phyloP scores from a whole-genome alignment of 2,113 vertebrate species.

The Callospermophilus lateralis region DNA sequence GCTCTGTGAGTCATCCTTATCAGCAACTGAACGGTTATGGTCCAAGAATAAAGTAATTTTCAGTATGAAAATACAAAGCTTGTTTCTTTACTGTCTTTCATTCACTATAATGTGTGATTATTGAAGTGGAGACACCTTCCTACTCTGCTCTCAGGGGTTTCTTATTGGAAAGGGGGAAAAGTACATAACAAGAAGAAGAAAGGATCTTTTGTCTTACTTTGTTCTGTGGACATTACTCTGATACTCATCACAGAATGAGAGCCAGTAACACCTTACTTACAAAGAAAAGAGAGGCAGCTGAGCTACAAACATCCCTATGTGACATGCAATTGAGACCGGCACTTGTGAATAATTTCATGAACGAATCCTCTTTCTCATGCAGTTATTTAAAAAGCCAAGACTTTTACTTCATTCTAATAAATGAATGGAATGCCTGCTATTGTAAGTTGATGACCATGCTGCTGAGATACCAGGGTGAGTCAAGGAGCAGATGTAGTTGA shows the following conservation, averaged over 20 bases:
- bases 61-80: not conserved
- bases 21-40: not conserved
- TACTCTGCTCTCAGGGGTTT: not conserved
- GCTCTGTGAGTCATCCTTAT: not conserved
- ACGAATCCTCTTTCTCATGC: not conserved
- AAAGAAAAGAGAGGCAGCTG: not conserved
- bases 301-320: fast-evolving
- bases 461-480: not conserved
- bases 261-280: not conserved
- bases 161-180: not conserved
- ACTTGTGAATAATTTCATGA: not conserved
- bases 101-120: not conserved
- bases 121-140: not conserved
- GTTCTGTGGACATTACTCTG: not conserved
- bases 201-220: not conserved
- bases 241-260: not conserved
- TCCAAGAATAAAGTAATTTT: not conserved
- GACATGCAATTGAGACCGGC: too few species aligned
- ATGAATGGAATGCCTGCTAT: not conserved
- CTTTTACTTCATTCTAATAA: not conserved
- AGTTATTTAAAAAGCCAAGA: not conserved
- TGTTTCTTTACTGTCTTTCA: not conserved
- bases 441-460: not conserved
- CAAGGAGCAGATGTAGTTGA: not conserved
- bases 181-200: not conserved